Evolutionary conservation across 2,797 vertebrate species (phyloP), one percentile per base, ranked within the genome.

Genomic region (Menidia menidia): DNA sequence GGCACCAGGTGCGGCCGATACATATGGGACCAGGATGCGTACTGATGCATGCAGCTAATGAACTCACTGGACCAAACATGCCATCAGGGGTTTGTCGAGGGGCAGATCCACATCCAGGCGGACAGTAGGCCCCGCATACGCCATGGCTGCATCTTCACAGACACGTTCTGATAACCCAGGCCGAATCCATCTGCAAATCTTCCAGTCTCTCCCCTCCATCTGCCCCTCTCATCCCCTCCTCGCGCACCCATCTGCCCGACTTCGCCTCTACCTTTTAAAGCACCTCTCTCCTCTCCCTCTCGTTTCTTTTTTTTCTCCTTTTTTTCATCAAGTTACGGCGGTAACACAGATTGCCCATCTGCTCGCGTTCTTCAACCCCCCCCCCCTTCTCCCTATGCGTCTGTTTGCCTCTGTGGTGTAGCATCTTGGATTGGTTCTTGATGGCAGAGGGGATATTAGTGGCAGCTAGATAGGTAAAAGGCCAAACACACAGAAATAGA

Each of bases 1-100:
- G 77, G 90, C 84, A 90, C 88, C 92, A 93, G 92, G 92, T 93
- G 93, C 91, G 87, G 76, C 75, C 55, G 71, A 83, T 75, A 60
- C 85, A 87, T 82, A 80, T 69, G 87, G 85, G 86, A 87, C 72
- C 41, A 53, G 80, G 74, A 80, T 82, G 89, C 82, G 83, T 89
- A 80, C 78, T 88, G 88, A 91, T 85, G 91, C 89, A 82, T 89
- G 61, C 83, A 84, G 84, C 82, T 83, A 72, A 90, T 93, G 82
- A 91, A 84, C 75, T 84, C 90, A 88, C 42, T 83, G 86, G 84
- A 92, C 88, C 92, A 88, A 75, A 75, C 68, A 68, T 15, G 85
- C 87, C 88, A 75, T 9, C 54, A 71, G 89, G 87, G 86, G 61
- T 71, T 83, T 80, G 77, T 65, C 51, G 48, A 60, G 81, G 25